Conservation (phyloP, 1,140 invertebrate genomes). For the Neodiprion lecontei region DNA sequence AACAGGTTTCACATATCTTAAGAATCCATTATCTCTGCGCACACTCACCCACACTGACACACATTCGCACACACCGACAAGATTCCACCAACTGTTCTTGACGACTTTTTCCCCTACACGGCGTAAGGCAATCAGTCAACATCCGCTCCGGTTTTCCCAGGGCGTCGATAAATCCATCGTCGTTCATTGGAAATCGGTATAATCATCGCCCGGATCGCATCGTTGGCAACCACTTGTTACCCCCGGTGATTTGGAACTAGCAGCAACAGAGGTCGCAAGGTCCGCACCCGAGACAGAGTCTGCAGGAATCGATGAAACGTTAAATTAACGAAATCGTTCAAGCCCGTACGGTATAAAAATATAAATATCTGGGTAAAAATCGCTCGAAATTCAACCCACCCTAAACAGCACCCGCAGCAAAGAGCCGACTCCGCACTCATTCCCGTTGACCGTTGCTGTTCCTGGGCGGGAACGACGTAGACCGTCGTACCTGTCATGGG, state of each 20-base stretch:
- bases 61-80: background rate
- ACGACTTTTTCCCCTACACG: too few species aligned
- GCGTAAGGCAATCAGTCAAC: too few species aligned
- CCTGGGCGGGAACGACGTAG: background rate
- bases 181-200: too few species aligned
- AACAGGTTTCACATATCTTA: background rate
- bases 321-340: background rate
- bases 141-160: too few species aligned
- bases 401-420: background rate
- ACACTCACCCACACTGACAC: background rate
- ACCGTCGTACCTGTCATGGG: background rate
- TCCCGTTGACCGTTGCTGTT: background rate
- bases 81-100: too few species aligned
- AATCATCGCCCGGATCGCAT: background rate
- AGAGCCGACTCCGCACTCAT: background rate
- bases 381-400: background rate
- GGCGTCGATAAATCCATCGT: too few species aligned
- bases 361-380: too few species aligned
- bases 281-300: background rate
- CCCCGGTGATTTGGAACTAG: background rate
- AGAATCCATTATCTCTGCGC: background rate
- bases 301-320: background rate
- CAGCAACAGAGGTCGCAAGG: background rate
- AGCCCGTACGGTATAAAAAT: background rate
- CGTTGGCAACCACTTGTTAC: background rate